A percentile compares a stretch with the other conserved stretches of the same genome.
Conservation (phyloP, 2,888 invertebrate species). For the Oscheius sp. region DNA sequence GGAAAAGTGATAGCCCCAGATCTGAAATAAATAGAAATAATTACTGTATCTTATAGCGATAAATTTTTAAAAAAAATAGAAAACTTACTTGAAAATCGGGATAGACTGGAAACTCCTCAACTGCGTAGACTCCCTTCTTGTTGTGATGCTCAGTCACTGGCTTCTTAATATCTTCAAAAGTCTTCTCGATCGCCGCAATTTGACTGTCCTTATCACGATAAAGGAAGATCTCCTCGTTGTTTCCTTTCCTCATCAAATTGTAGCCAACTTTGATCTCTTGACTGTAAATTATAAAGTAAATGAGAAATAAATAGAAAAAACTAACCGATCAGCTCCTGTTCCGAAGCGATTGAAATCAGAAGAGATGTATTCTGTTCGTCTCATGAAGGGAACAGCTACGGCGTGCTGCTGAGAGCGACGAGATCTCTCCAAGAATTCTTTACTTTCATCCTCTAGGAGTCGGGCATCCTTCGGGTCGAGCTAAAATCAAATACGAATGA, state of each 20-base stretch:
- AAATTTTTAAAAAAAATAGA: neutral
- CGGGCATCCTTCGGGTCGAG: slow-evolving; percentile 43
- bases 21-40: slow-evolving; percentile 72
- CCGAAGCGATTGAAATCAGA: slow-evolving; percentile 97
- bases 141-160: slow-evolving; percentile 84
- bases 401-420: slow-evolving; percentile 88
- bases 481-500: too few species aligned
- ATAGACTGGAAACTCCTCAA: slow-evolving; percentile 86
- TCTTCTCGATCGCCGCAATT: slow-evolving; percentile 94
- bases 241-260: slow-evolving; percentile 85
- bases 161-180: slow-evolving; percentile 84
- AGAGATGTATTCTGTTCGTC: slow-evolving; percentile 97
- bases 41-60: too few species aligned
- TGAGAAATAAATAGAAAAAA: neutral
- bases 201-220: slow-evolving; percentile 97
- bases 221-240: slow-evolving; percentile 79
- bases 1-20: slow-evolving; percentile 98
- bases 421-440: neutral
- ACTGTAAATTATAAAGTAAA: slow-evolving; percentile 72
- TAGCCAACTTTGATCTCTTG: slow-evolving; percentile 98
- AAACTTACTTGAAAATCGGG: slow-evolving; percentile 85
- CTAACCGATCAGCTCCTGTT: slow-evolving; percentile 82
- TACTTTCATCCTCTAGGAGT: slow-evolving; percentile 48
- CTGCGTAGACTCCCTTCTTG: slow-evolving; percentile 90
- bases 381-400: slow-evolving; percentile 94